These are phyloP conservation scores for Epinotia brunnichana DNA, from an alignment of 2,888 invertebrate species.

Conservation along the genomic window DNA sequence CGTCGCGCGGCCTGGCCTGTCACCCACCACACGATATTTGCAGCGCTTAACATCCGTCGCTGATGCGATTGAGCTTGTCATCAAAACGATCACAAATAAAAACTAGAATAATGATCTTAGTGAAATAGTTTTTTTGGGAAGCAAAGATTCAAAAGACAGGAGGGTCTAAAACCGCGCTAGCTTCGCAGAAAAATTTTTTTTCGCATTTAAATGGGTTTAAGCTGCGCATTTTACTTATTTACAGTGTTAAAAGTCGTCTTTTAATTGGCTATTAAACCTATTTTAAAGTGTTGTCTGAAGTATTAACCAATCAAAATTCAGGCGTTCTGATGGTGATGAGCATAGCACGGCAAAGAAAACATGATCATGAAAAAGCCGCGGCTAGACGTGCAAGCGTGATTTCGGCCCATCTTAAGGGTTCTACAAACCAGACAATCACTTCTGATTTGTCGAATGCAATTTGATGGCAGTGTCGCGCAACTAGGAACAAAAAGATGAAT, in stretches of 20 bases:
- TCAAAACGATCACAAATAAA: neutral
- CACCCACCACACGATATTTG: constrained; percentile 34
- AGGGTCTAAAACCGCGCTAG: constrained; percentile 64
- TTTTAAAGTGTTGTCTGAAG: neutral
- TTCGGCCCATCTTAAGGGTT: too few relatives aligned
- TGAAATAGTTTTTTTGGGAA: constrained; percentile 40
- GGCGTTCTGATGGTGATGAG: neutral
- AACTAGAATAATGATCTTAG: constrained; percentile 27
- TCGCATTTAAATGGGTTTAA: constrained; percentile 7
- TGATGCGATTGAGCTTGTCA: constrained; percentile 1
- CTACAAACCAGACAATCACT: too few relatives aligned
- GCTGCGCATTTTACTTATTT: neutral
- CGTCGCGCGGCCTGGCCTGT: constrained; percentile 65
- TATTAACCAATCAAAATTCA: constrained; percentile 1
- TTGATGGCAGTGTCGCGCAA: too few relatives aligned
- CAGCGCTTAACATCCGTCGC: constrained; percentile 36
- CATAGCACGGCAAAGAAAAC: neutral
- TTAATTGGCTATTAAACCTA: neutral
- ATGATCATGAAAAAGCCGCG: neutral
- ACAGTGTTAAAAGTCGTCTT: neutral
- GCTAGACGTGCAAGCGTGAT: too few relatives aligned
- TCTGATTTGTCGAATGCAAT: too few relatives aligned
- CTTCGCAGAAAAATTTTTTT: constrained; percentile 69
- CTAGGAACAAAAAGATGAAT: too few relatives aligned
- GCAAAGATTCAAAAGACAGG: constrained; percentile 59